Conservation (phyloP, 2,113 vertebrate species). For the Microcebus tavaratra region DNA sequence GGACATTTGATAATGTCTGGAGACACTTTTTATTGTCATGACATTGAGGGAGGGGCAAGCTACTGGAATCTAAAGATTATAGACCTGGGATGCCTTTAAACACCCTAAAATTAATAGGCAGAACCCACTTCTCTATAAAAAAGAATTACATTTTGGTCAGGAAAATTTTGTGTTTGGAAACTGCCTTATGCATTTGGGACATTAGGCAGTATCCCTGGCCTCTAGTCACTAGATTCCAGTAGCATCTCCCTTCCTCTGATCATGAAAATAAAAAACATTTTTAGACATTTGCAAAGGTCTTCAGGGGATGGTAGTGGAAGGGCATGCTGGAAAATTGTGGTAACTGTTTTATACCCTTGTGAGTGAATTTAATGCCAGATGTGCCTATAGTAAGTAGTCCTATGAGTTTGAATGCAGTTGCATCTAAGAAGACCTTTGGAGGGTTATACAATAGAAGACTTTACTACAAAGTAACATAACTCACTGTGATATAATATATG, state of each 20-base stretch:
- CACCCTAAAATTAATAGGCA: background rate
- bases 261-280: background rate
- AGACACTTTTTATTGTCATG: background rate
- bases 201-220: background rate
- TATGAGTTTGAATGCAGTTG: background rate
- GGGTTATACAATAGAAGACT: background rate
- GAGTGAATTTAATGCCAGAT: background rate
- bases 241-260: background rate
- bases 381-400: background rate
- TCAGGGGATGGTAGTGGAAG: rapidly evolving
- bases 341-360: background rate
- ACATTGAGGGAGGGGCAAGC: background rate
- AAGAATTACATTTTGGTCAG: background rate
- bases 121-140: background rate
- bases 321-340: background rate
- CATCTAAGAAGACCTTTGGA: background rate
- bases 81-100: background rate
- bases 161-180: background rate
- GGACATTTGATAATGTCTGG: background rate
- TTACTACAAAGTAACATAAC: background rate
- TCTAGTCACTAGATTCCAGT: background rate
- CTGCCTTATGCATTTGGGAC: background rate
- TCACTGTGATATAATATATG: background rate
- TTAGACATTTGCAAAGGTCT: background rate
- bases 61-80: background rate